phyloP scores from a whole-genome alignment of 2,888 invertebrate genomes.

The Saturnia pavonia region DNA sequence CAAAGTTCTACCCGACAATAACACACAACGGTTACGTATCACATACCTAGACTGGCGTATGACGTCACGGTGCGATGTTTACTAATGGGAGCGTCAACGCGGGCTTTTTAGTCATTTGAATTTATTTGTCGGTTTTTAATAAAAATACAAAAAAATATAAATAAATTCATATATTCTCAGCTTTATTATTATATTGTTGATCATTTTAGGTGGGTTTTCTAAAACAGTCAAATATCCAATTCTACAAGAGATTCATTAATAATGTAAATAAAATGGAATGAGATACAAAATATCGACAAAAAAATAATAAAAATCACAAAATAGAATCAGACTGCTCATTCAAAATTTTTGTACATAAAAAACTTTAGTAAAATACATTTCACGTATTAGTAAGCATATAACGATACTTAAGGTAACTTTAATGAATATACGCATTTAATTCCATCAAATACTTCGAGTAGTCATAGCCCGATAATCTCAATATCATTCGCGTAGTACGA shows the following conservation, averaged over 20 bases:
- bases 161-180: too few species aligned
- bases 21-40: too few species aligned
- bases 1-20: too few species aligned
- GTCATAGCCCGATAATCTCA: conserved; percentile 49
- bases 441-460: conserved; percentile 55
- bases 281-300: conserved; percentile 36
- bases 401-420: conserved; percentile 58
- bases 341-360: conserved; percentile 39
- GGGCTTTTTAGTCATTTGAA: too few species aligned
- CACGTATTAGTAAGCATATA: conserved; percentile 47
- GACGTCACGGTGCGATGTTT: too few species aligned
- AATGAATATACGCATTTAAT: conserved; percentile 53
- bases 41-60: too few species aligned
- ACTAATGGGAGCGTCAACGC: too few species aligned
- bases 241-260: conserved; percentile 47
- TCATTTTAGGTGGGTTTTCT: too few species aligned
- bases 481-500: conserved; percentile 26
- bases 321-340: conserved; percentile 34
- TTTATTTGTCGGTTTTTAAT: too few species aligned
- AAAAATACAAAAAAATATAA: too few species aligned
- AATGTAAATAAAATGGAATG: conserved; percentile 24
- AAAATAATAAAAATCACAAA: conserved; percentile 33
- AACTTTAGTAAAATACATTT: conserved; percentile 62
- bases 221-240: too few species aligned
- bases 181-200: too few species aligned